These are phyloP conservation scores for Helleia helle DNA, from an alignment of 2,888 invertebrate genomes.

Conservation along the genomic window DNA sequence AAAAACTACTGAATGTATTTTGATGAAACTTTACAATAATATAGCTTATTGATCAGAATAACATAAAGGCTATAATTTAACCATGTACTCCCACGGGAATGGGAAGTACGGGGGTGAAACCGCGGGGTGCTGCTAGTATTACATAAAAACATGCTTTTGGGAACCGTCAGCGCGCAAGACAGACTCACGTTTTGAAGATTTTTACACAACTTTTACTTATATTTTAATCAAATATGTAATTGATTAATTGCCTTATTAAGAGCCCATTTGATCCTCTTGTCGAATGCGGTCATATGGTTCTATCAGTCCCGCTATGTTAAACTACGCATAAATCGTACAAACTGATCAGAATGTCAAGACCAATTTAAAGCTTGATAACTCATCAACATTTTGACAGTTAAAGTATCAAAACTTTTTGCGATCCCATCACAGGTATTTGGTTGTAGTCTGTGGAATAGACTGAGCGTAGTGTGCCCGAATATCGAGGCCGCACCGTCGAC, in stretches of 20 bases:
- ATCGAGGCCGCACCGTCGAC: slow-evolving; percentile 57
- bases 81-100: no score
- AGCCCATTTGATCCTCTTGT: background rate
- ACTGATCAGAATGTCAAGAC: slow-evolving; percentile 4
- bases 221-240: no score
- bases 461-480: slow-evolving; percentile 46
- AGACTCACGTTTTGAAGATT: no score
- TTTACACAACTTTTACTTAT: no score
- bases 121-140: no score
- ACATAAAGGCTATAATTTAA: no score
- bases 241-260: background rate
- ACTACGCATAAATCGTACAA: background rate
- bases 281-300: background rate
- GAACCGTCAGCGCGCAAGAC: no score
- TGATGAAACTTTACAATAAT: no score
- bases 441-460: slow-evolving; percentile 41
- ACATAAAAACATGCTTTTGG: no score
- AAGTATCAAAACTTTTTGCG: slow-evolving; percentile 19
- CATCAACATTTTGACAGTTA: background rate
- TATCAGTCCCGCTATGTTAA: slow-evolving; percentile 7
- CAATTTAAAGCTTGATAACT: background rate
- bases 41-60: no score
- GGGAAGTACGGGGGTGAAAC: no score
- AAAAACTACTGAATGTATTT: no score
- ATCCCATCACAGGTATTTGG: slow-evolving; percentile 23